Base-by-base conservation (phyloP, 2,797 vertebrate species). In the Sebastiscus tertius region DNA sequence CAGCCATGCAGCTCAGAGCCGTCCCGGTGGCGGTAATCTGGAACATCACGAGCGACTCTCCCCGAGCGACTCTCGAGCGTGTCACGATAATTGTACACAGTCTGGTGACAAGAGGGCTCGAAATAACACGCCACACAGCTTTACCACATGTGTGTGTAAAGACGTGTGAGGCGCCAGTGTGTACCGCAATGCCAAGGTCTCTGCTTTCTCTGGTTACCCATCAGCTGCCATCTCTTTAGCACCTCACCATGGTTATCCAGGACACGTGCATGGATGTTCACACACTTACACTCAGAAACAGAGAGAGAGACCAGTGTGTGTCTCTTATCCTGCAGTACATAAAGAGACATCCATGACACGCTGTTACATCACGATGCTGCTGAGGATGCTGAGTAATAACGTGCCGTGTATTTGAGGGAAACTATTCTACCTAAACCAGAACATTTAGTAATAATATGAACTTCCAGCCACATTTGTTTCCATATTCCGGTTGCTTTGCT, bases 141-240 rank as follows among this genome's bases (percentile, higher is more conserved):
- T 92, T 27, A 78, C 64, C 74, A 69, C 80, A 73, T 61, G 75
- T 59, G 65, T 33, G 65, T 33, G 62, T 26, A 77, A 77, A 77
- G 67, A 83, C 29, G 83, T 72, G 82, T 82, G 80, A 88, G 93
- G 93, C 91, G 91, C 92, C 94, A 94, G 90, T 64, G 49, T 91
- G 84, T 79, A 89, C 88, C 26, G 84, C 86, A 81, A 90, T 86
- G 90, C 91, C 93, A 93, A 88, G 93, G 89, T 91, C 93, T 92
- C 81, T 78, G 88, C 92, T 94, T 90, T 94, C 94, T 95, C 94
- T 92, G 86, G 90, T 94, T 94, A 91, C 93, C 88, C 89, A 91
- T 93, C 93, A 95, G 95, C 94, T 94, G 92, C 88, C 87, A 87
- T 91, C 90, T 92, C 87, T 93, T 91, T 90, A 88, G 91, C 87